A percentile compares a stretch with the other conserved stretches of the same genome.
These are phyloP conservation scores for Trichogramma pretiosum DNA, from an alignment of 1,140 invertebrate species.

Conservation along the genomic window DNA sequence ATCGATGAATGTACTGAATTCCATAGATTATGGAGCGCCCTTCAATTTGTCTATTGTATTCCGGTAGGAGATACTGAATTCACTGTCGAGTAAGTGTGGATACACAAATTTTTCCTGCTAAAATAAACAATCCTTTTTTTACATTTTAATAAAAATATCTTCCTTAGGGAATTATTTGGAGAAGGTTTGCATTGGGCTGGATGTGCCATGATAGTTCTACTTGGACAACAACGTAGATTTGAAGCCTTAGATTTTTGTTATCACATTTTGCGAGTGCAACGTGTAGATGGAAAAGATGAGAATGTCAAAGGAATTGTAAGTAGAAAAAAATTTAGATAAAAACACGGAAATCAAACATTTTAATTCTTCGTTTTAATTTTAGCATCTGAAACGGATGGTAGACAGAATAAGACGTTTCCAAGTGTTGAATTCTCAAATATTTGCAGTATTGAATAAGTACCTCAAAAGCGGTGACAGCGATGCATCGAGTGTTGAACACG, in stretches of 20 bases:
- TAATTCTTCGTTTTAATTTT: slow-evolving; percentile 26
- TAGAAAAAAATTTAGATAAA: slow-evolving; percentile 29
- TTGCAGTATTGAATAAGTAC: slow-evolving; percentile 94
- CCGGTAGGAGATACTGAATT: slow-evolving; percentile 95
- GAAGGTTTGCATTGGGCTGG: slow-evolving; percentile 99
- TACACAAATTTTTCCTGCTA: not conserved
- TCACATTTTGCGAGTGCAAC: slow-evolving; percentile 91
- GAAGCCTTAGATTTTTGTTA: slow-evolving; percentile 99
- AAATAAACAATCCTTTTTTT: too few species aligned
- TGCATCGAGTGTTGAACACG: slow-evolving; percentile 87
- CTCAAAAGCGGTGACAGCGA: slow-evolving; percentile 77
- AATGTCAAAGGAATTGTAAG: slow-evolving; percentile 92
- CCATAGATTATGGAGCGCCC: slow-evolving; percentile 93
- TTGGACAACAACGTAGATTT: slow-evolving; percentile 93
- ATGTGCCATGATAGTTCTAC: slow-evolving; percentile 93
- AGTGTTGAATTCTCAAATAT: slow-evolving; percentile 97
- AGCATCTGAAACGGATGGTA: slow-evolving; percentile 94
- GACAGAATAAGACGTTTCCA: slow-evolving; percentile 96
- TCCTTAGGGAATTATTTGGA: slow-evolving; percentile 86
- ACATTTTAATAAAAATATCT: not conserved
- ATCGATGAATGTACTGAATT: slow-evolving; percentile 97
- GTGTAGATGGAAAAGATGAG: slow-evolving; percentile 95
- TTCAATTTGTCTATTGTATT: slow-evolving; percentile 98
- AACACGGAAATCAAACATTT: too few species aligned
- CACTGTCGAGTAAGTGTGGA: slow-evolving; percentile 79